phyloP scores from a whole-genome alignment of 2,888 invertebrate genomes.

The Drosophila lutescens region DNA sequence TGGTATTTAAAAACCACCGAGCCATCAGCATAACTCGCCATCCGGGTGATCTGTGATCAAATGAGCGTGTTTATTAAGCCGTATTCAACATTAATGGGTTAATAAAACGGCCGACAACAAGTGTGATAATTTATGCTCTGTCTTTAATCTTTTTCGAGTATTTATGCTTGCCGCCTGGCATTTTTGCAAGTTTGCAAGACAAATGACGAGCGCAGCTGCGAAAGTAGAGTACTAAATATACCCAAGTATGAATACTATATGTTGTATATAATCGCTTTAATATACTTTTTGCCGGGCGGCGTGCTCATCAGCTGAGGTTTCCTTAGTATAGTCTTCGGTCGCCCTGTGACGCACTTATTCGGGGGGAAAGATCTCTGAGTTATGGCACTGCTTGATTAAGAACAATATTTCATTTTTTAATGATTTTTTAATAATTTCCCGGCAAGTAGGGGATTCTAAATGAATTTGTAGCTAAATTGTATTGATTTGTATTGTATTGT shows the following conservation, averaged over 20 bases:
- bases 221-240: constrained; percentile 28
- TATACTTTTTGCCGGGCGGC: constrained; percentile 24
- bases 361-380: constrained; percentile 14
- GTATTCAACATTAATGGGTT: constrained; percentile 54
- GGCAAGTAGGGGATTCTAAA: not conserved
- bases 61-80: constrained; percentile 43
- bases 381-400: constrained; percentile 21
- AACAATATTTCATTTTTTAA: constrained; percentile 24
- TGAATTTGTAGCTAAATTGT: constrained; percentile 8
- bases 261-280: constrained; percentile 8
- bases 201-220: constrained; percentile 65
- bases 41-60: constrained; percentile 15
- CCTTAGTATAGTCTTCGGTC: constrained; percentile 5
- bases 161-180: constrained; percentile 54
- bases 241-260: constrained; percentile 28
- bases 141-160: constrained; percentile 47
- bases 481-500: not conserved
- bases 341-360: constrained; percentile 30
- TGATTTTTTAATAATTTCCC: constrained; percentile 10
- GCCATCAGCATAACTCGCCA: constrained; percentile 46
- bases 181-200: constrained; percentile 36
- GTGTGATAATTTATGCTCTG: constrained; percentile 38
- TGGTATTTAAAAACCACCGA: constrained; percentile 45
- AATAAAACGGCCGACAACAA: constrained; percentile 55
- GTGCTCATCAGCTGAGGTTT: constrained; percentile 29